Evolutionary conservation across 2,888 invertebrate species (phyloP).

Genomic region (Brachyptera risi): DNA sequence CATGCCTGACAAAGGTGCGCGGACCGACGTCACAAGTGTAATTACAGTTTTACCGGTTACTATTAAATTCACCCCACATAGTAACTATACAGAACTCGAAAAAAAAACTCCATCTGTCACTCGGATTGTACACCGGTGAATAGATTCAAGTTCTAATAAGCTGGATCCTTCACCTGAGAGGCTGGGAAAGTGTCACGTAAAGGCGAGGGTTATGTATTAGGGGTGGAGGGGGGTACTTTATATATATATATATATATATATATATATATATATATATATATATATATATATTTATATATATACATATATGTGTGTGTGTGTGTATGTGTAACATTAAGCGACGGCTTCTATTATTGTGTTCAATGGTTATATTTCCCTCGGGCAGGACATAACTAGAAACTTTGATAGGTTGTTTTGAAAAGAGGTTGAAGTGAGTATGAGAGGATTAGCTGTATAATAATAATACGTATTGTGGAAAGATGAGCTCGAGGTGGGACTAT

Average conservation of each 20-base stretch:
- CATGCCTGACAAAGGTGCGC: neutral
- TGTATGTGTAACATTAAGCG: constrained; percentile 7
- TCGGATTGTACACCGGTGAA: constrained; percentile 9
- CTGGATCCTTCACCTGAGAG: constrained; percentile 20
- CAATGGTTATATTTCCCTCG: neutral
- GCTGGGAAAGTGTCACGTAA: constrained; percentile 18
- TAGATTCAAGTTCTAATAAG: constrained; percentile 16
- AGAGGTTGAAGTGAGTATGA: constrained; percentile 12
- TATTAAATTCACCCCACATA: neutral
- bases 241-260: too few species aligned
- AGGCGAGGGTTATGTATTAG: neutral
- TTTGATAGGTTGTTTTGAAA: constrained; percentile 20
- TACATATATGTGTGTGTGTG: too few species aligned
- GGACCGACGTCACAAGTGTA: neutral
- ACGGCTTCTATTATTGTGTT: constrained; percentile 4
- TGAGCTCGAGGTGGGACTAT: constrained; percentile 8
- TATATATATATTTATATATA: neutral
- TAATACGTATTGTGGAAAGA: constrained; percentile 11
- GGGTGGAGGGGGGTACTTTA: too few species aligned
- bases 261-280: neutral
- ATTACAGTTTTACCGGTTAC: constrained; percentile 2
- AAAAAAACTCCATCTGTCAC: constrained; percentile 15
- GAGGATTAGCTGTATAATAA: constrained; percentile 17
- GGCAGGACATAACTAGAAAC: constrained; percentile 11
- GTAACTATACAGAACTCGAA: neutral